phyloP scores from a whole-genome alignment of 2,888 invertebrate species.

The Phytoseiulus persimilis region DNA sequence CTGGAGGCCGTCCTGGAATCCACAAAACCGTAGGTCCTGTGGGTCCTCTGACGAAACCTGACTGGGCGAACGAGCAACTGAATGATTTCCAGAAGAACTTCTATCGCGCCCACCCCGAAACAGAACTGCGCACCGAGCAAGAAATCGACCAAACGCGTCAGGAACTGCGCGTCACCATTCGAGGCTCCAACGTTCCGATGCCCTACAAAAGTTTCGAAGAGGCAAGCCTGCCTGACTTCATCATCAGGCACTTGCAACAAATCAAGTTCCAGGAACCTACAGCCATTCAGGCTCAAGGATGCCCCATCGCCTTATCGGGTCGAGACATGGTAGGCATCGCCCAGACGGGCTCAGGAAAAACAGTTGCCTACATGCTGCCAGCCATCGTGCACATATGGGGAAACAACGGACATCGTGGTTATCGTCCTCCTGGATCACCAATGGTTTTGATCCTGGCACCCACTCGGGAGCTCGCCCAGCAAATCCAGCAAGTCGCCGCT shows the following conservation, averaged over 20 bases:
- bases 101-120: constrained; percentile 49
- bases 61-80: constrained; percentile 49
- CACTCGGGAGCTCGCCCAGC: constrained; percentile 46
- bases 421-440: constrained; percentile 35
- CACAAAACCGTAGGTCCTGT: constrained; percentile 37
- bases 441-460: constrained; percentile 50
- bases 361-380: constrained; percentile 44
- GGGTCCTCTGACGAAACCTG: constrained; percentile 48
- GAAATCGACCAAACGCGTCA: constrained; percentile 43
- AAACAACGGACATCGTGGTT: constrained; percentile 35
- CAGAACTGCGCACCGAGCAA: constrained; percentile 45
- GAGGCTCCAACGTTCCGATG: constrained; percentile 51
- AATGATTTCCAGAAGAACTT: constrained; percentile 51
- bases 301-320: constrained; percentile 52
- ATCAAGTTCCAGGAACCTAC: constrained; percentile 48
- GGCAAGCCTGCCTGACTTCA: constrained; percentile 36
- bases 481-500: constrained; percentile 52
- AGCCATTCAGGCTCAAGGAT: constrained; percentile 52
- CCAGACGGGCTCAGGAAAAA: constrained; percentile 48
- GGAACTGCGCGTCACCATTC: constrained; percentile 51
- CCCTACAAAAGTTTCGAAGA: constrained; percentile 46
- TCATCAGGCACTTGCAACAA: constrained; percentile 28
- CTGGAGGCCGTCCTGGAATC: constrained; percentile 23
- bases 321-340: constrained; percentile 53
- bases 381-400: constrained; percentile 41